Evolutionary conservation across 2,888 invertebrate species (phyloP).

Genomic region (Flexamia atlantica): DNA sequence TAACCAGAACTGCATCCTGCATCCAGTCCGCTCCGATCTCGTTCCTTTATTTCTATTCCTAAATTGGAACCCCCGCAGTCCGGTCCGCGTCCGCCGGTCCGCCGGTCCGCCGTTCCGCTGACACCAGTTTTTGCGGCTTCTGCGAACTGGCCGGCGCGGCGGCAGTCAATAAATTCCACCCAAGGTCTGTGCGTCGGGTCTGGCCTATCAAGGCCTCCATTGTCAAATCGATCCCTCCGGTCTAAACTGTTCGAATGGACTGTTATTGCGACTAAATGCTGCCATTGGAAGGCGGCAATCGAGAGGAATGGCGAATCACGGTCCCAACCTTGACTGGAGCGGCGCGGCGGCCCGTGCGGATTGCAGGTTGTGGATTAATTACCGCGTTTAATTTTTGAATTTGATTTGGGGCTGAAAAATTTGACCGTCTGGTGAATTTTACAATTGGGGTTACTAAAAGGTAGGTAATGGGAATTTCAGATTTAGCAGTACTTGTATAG

Average conservation of each 20-base stretch:
- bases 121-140: slow-evolving; percentile 34
- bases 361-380: neutral
- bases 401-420: too few relatives aligned
- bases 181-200: slow-evolving; percentile 1
- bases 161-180: slow-evolving; percentile 20
- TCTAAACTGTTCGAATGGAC: slow-evolving; percentile 12
- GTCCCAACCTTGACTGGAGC: neutral
- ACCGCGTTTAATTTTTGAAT: too few relatives aligned
- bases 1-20: neutral
- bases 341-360: neutral
- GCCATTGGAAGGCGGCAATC: neutral
- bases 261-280: slow-evolving; percentile 34
- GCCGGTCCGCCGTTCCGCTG: neutral
- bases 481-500: too few relatives aligned
- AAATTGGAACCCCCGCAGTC: slow-evolving; percentile 28
- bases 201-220: neutral
- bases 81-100: neutral
- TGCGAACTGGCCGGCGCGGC: slow-evolving; percentile 17
- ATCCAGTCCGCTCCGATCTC: neutral
- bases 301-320: neutral
- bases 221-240: neutral
- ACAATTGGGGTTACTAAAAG: too few relatives aligned
- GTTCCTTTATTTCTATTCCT: slow-evolving; percentile 22
- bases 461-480: too few relatives aligned
- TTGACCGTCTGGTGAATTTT: too few relatives aligned